Conservation (phyloP, 2,113 vertebrate species). For the Oncorhynchus clarkii region DNA sequence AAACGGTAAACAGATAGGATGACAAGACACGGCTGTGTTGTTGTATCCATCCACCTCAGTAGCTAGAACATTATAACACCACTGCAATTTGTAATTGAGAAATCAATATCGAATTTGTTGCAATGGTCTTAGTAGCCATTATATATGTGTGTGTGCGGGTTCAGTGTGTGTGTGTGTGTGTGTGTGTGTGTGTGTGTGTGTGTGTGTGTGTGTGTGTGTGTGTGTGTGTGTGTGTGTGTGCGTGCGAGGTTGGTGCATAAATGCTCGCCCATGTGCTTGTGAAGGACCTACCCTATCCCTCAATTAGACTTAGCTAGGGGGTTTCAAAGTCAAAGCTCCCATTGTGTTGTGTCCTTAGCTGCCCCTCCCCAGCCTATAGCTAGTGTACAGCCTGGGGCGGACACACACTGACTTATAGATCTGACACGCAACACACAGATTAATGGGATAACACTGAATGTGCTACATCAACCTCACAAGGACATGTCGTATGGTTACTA, state of each 20-base stretch:
- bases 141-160: too few species aligned
- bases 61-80: slow-evolving; percentile 13
- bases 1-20: too few species aligned
- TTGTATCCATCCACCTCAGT: slow-evolving; percentile 57
- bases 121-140: slow-evolving; percentile 55
- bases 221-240: slow-evolving; percentile 2
- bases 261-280: slow-evolving; percentile 6
- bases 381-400: not conserved
- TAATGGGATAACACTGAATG: too few species aligned
- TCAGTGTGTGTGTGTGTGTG: slow-evolving; percentile 29
- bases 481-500: too few species aligned
- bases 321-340: slow-evolving; percentile 54
- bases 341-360: slow-evolving; percentile 11
- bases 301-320: slow-evolving; percentile 55
- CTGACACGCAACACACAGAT: too few species aligned
- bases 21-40: slow-evolving; percentile 53
- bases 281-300: slow-evolving; percentile 53
- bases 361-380: not conserved
- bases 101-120: slow-evolving; percentile 74
- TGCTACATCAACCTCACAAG: too few species aligned
- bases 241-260: slow-evolving; percentile 17
- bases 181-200: too few species aligned
- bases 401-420: too few species aligned
- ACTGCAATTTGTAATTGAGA: slow-evolving; percentile 67
- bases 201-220: too few species aligned